Percentiles rank a stretch among this genome's conserved stretches.
Evolutionary conservation across 2,113 vertebrate species (phyloP).

Genomic region (Vireo altiloquus): DNA sequence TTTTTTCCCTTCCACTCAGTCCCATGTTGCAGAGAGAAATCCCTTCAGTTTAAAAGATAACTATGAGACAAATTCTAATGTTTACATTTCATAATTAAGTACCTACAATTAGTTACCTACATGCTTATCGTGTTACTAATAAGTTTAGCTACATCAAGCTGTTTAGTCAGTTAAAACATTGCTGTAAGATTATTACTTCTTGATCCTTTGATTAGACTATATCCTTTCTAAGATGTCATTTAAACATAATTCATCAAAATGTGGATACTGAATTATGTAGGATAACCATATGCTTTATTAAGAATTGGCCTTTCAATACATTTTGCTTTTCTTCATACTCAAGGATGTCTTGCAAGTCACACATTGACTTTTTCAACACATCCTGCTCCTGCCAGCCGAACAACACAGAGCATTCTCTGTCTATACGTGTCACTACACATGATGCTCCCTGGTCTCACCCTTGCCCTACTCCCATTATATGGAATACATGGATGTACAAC

Average conservation of each 20-base stretch:
- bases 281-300: neutral
- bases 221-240: neutral
- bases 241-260: neutral
- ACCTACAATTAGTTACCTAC: constrained; percentile 28
- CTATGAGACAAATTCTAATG: neutral
- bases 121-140: constrained; percentile 34
- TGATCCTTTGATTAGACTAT: constrained; percentile 1
- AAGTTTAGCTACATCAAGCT: constrained; percentile 23
- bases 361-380: neutral
- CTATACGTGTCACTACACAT: neutral
- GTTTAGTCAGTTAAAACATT: constrained; percentile 10
- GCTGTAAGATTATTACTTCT: neutral
- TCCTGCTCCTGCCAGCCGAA: neutral
- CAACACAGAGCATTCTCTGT: neutral
- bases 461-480: neutral
- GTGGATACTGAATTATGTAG: neutral
- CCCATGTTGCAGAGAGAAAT: neutral
- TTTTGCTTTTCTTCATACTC: neutral
- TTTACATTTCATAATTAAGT: constrained; percentile 41
- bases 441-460: neutral
- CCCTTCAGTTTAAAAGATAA: constrained; percentile 26
- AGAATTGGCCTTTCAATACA: neutral
- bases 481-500: neutral
- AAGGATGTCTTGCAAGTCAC: neutral
- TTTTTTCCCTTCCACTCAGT: neutral